Evolutionary conservation across 2,888 invertebrate species (phyloP).

Genomic region (Amblyteles armatorius): DNA sequence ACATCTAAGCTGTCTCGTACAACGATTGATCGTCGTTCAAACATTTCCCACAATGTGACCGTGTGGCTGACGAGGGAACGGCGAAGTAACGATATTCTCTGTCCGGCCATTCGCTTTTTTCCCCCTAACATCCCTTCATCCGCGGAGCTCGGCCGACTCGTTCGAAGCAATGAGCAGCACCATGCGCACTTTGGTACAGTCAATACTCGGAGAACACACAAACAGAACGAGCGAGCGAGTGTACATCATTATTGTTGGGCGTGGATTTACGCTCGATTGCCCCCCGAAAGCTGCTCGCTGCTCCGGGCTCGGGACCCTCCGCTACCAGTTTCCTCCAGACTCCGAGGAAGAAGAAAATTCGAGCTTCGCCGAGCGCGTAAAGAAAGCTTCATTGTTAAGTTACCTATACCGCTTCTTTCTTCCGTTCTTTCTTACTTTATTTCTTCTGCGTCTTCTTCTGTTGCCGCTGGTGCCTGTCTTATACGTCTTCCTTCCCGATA

Average conservation of each 20-base stretch:
- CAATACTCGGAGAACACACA: constrained; percentile 48
- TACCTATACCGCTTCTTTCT: constrained; percentile 60
- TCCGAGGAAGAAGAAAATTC: constrained; percentile 64
- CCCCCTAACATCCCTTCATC: constrained; percentile 29
- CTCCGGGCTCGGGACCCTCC: constrained; percentile 32
- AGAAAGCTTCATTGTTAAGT: constrained; percentile 76
- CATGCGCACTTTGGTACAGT: constrained; percentile 27
- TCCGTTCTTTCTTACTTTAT: constrained; percentile 52
- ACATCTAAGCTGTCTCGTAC: neutral
- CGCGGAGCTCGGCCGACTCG: constrained; percentile 36
- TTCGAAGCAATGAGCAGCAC: constrained; percentile 32
- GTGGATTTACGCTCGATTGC: constrained; percentile 78
- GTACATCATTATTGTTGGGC: constrained; percentile 78
- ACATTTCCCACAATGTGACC: neutral
- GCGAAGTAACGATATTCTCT: constrained; percentile 1
- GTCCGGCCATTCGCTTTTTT: constrained; percentile 2
- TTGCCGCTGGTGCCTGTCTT: constrained; percentile 18
- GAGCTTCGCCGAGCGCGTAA: constrained; percentile 76
- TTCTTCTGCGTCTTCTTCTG: constrained; percentile 42
- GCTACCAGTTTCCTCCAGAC: constrained; percentile 45
- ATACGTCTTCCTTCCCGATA: neutral
- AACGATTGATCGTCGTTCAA: neutral
- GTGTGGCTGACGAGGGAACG: neutral
- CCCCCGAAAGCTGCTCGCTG: constrained; percentile 73
- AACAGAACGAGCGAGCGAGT: constrained; percentile 68